A percentile compares a stretch with the other conserved stretches of the same genome.
These are phyloP conservation scores for Piezodorus guildinii DNA, from an alignment of 1,140 invertebrate species.

Conservation along the genomic window DNA sequence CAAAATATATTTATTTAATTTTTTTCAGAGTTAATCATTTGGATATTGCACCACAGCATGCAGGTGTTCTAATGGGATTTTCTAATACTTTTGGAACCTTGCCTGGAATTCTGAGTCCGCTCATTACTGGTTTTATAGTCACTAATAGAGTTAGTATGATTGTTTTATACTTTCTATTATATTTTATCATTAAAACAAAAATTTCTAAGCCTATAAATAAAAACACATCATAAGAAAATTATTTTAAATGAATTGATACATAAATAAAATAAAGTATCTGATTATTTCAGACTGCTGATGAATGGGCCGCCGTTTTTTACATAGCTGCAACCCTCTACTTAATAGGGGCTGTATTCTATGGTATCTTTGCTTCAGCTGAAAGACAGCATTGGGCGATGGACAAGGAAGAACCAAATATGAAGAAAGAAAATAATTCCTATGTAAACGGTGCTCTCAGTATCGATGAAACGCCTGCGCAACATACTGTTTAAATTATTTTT, in stretches of 20 bases:
- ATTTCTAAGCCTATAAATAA: too few species aligned
- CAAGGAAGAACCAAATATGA: background rate
- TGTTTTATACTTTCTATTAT: background rate
- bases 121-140: slow-evolving; percentile 64
- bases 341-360: slow-evolving; percentile 64
- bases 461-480: too few species aligned
- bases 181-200: background rate
- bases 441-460: too few species aligned
- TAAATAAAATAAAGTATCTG: too few species aligned
- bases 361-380: slow-evolving; percentile 66
- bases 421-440: too few species aligned
- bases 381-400: slow-evolving; percentile 58
- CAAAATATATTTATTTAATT: background rate
- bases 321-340: slow-evolving; percentile 67
- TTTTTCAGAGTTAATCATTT: slow-evolving; percentile 66
- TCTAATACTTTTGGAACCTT: slow-evolving; percentile 77
- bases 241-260: too few species aligned
- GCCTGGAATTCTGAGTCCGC: slow-evolving; percentile 75
- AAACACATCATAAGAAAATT: too few species aligned
- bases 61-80: slow-evolving; percentile 71
- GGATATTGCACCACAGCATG: slow-evolving; percentile 72
- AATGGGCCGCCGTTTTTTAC: slow-evolving; percentile 77
- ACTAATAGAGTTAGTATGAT: slow-evolving; percentile 45
- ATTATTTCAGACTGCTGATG: slow-evolving; percentile 45
- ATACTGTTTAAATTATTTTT: too few species aligned